phyloP scores from a whole-genome alignment of 1,140 invertebrate genomes.

The Steinernema feltiae region DNA sequence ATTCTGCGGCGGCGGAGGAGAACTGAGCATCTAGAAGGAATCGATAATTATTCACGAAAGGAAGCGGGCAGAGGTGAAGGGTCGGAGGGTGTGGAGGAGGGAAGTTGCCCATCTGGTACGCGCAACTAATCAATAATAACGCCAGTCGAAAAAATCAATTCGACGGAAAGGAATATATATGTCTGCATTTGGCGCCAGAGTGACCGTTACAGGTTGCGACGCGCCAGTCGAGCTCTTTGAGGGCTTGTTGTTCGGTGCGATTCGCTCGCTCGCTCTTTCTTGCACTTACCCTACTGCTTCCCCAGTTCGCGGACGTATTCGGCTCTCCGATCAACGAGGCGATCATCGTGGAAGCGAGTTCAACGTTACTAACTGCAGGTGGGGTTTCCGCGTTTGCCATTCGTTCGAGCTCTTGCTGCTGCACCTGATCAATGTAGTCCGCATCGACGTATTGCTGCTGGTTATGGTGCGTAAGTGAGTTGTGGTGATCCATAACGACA shows the following conservation, averaged over 20 bases:
- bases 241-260: no score
- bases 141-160: no score
- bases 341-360: constrained; percentile 34
- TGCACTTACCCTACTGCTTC: constrained; percentile 6
- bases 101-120: no score
- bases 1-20: constrained; percentile 19
- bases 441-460: constrained; percentile 13
- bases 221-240: no score
- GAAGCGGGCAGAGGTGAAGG: no score
- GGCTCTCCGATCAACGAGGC: constrained; percentile 26
- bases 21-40: not conserved
- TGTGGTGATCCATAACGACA: constrained; percentile 12
- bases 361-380: constrained; percentile 36
- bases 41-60: no score
- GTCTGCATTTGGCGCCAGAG: no score
- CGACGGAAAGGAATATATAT: no score
- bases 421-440: not conserved
- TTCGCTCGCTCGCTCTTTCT: no score
- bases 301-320: not conserved
- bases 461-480: not conserved
- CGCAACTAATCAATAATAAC: no score
- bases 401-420: constrained; percentile 35
- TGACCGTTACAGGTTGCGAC: no score
- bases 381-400: constrained; percentile 33
- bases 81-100: no score